Evolutionary conservation across 2,888 invertebrate species (phyloP), one percentile per base, ranked within the genome.

Genomic region (Drosophila prolongata): DNA sequence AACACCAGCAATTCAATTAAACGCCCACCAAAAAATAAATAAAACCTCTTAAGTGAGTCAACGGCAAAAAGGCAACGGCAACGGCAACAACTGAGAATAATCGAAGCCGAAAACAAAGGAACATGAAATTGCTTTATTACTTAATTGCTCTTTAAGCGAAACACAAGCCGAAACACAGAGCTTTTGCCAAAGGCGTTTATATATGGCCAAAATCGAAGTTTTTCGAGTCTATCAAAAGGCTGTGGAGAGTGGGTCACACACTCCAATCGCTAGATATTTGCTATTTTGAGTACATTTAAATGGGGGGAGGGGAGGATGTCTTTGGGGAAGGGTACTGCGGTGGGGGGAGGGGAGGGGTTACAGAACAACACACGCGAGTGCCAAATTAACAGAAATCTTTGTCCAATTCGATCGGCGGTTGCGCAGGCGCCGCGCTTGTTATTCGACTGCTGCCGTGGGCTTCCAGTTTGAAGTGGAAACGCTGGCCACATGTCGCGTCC

Each of bases 81-180:
- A 6, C 57, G 56, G 56, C n/a, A 40, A 27, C 16, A 68, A 67
- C 60, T 42, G 47, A 69, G 71, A 75, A 77, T 82, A 83, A 80
- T 89, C 89, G 87, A 87, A 52, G 71, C 67, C 56, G 73, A 87
- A 89, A 75, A 84, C 83, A 84, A 84, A 84, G 85, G 87, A 84
- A 84, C 83, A 84, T 87, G 83, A 89, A 85, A 89, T 88, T 89
- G 89, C 85, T 86, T 86, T 86, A 86, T 89, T 89, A 86, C 89
- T 86, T 86, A 86, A 86, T 86, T 86, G 89, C 85, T 86, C 89
- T 89, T 88, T 88, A 84, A 80, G 65, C 80, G 80, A 87, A 76
- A 83, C 57, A 75, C 71, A 75, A 61, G 27, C 66, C 58, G 53
- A 58, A 67, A 24, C 46, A 69, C 50, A 62, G 30, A 47, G 61